Conservation (phyloP, 2,888 invertebrate species). For the Agrochola litura region DNA sequence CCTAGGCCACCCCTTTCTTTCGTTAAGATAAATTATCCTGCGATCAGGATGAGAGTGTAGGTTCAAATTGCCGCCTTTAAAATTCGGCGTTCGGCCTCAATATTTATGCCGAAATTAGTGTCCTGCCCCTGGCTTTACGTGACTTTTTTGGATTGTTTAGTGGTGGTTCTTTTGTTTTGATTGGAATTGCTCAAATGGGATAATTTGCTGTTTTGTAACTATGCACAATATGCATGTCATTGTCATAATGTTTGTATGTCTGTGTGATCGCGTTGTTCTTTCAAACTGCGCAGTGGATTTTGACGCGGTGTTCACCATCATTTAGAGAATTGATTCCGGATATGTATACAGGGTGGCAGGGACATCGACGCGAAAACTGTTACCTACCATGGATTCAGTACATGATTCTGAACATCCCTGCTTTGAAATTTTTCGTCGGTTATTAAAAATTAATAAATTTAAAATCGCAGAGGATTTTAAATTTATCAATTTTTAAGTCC, state of each 20-base stretch:
- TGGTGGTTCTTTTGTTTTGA: slow-evolving; percentile 45
- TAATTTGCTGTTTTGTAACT: not conserved
- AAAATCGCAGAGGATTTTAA: no score
- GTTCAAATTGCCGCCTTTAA: slow-evolving; percentile 90
- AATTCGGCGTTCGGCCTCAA: slow-evolving; percentile 88
- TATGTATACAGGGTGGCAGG: no score
- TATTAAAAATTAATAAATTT: no score
- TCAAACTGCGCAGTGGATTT: no score
- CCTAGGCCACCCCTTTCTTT: slow-evolving; percentile 89
- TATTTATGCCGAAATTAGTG: slow-evolving; percentile 85
- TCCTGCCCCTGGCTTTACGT: slow-evolving; percentile 71
- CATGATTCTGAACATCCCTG: no score
- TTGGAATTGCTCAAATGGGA: not conserved
- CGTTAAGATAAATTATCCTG: slow-evolving; percentile 91
- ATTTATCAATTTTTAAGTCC: no score
- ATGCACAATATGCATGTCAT: not conserved
- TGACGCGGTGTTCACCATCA: no score
- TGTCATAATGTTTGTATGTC: not conserved
- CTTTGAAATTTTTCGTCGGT: no score
- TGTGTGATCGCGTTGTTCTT: no score
- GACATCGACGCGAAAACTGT: no score
- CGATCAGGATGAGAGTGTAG: slow-evolving; percentile 91
- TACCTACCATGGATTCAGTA: no score
- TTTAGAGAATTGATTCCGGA: no score
- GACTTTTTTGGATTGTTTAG: slow-evolving; percentile 70